A percentile compares a stretch with the other conserved stretches of the same genome.
These are phyloP conservation scores for Phyllotreta cruciferae DNA, from an alignment of 2,888 invertebrate genomes.

Conservation along the genomic window DNA sequence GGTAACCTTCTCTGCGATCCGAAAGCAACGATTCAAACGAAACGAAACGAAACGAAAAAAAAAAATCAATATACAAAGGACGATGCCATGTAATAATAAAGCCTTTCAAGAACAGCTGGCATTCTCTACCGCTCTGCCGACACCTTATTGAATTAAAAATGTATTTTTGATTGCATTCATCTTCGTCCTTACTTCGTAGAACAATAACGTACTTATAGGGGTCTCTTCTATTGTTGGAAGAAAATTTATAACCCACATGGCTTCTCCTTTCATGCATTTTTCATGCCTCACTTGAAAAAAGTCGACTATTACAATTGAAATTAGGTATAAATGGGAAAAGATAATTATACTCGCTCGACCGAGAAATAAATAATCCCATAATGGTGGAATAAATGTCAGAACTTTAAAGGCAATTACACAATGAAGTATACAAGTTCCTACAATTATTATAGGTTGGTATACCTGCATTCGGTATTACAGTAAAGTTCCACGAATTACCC, in stretches of 20 bases:
- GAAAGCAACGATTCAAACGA: conserved; percentile 17
- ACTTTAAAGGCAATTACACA: no score
- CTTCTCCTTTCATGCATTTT: conserved; percentile 26
- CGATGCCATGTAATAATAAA: conserved; percentile 29
- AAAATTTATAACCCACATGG: conserved; percentile 34
- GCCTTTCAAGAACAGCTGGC: conserved; percentile 44
- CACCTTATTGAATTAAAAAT: conserved; percentile 47
- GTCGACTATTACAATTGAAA: conserved; percentile 7
- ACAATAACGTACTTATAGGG: conserved; percentile 36
- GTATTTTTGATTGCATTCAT: conserved; percentile 41
- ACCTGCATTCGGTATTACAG: no score
- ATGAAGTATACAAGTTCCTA: no score
- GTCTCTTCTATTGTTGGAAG: conserved; percentile 25
- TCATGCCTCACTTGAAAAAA: conserved; percentile 17
- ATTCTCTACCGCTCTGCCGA: conserved; percentile 33
- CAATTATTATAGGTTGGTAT: no score
- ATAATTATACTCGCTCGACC: background rate
- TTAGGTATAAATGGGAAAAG: conserved; percentile 4
- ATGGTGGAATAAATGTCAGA: no score
- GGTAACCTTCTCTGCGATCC: conserved; percentile 4
- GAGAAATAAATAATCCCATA: no score
- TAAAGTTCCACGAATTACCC: no score
- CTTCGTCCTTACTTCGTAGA: conserved; percentile 33
- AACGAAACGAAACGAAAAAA: conserved; percentile 8
- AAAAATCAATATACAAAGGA: conserved; percentile 29